Evolutionary conservation across 2,888 invertebrate species (phyloP).

Genomic region (Notodonta dromedarius): DNA sequence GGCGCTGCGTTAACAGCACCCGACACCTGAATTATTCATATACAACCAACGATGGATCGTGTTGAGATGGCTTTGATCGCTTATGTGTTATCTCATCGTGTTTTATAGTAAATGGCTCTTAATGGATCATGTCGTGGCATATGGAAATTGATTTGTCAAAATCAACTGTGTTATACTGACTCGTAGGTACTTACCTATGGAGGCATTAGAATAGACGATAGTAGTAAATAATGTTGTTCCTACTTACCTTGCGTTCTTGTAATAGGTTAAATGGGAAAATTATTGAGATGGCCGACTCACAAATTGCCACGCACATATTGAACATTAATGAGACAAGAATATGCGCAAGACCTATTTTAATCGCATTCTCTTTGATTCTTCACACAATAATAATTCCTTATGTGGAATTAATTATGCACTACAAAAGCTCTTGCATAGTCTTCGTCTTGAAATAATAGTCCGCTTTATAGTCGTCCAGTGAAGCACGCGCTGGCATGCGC

Average conservation of each 20-base stretch:
- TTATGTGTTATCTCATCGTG: not conserved
- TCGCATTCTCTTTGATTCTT: too few species aligned
- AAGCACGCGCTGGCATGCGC: too few species aligned
- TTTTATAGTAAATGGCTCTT: not conserved
- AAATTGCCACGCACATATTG: not conserved
- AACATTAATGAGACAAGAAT: too few species aligned
- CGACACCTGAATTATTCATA: slow-evolving; percentile 3
- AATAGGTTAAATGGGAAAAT: too few species aligned
- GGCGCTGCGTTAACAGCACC: not conserved
- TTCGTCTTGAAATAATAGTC: slow-evolving; percentile 61
- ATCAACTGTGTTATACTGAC: not conserved
- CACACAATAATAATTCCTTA: too few species aligned
- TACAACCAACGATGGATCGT: not conserved
- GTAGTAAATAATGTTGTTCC: too few species aligned
- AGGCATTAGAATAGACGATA: too few species aligned
- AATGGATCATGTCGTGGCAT: not conserved
- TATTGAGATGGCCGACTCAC: too few species aligned
- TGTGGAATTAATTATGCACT: not conserved
- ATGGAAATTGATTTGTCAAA: not conserved
- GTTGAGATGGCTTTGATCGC: not conserved
- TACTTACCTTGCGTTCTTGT: too few species aligned
- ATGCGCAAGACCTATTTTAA: too few species aligned
- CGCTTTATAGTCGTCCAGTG: slow-evolving; percentile 80
- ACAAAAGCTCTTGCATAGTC: slow-evolving; percentile 26
- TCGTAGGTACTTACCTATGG: too few species aligned